phyloP scores from a whole-genome alignment of 2,797 vertebrate genomes.

The Danio tinwini region DNA sequence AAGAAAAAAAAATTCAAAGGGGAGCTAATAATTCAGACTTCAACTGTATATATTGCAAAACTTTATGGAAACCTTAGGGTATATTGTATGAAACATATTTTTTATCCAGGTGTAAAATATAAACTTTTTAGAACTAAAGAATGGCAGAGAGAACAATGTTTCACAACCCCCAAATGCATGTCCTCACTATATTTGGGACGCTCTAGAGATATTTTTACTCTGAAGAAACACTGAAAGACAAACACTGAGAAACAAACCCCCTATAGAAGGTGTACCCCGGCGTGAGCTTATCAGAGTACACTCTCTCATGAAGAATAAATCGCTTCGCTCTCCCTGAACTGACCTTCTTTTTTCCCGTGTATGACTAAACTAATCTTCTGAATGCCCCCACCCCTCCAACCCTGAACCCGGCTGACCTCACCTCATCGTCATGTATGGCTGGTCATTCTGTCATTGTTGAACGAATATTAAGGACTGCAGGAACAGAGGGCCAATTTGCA shows the following conservation, averaged over 20 bases:
- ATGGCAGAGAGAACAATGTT: background rate
- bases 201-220: slow-evolving; percentile 38
- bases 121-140: background rate
- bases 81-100: background rate
- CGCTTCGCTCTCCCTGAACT: background rate
- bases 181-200: slow-evolving; percentile 4
- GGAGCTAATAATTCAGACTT: too few species aligned
- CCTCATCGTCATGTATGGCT: slow-evolving; percentile 67
- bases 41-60: too few species aligned
- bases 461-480: slow-evolving; percentile 52
- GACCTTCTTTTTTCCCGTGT: slow-evolving; percentile 23
- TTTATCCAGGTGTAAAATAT: background rate
- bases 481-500: slow-evolving; percentile 76
- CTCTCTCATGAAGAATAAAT: slow-evolving; percentile 5
- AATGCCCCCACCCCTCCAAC: slow-evolving; percentile 16
- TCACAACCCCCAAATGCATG: background rate
- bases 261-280: background rate
- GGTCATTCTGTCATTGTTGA: slow-evolving; percentile 61
- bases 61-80: too few species aligned
- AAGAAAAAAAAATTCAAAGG: too few species aligned
- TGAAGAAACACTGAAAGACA: background rate
- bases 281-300: background rate
- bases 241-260: background rate
- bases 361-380: slow-evolving; percentile 40
- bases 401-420: slow-evolving; percentile 54